phyloP scores from a whole-genome alignment of 2,888 invertebrate species.

The Anaspis maculata region DNA sequence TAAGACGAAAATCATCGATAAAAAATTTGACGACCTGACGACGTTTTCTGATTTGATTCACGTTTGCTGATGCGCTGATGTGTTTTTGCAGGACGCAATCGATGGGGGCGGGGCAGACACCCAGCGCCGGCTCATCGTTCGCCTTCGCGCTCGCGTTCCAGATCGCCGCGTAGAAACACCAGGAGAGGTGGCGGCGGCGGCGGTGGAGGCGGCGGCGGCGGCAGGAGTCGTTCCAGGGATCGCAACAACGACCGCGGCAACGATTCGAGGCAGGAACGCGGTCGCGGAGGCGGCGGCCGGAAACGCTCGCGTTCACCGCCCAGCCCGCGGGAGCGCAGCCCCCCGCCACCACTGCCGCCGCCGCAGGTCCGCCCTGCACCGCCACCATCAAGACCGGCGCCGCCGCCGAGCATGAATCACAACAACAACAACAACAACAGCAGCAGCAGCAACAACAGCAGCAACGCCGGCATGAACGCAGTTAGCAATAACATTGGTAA shows the following conservation, averaged over 20 bases:
- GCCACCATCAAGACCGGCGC: background rate
- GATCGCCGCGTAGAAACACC: slow-evolving; percentile 31
- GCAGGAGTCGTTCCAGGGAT: slow-evolving; percentile 23
- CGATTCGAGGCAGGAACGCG: no score
- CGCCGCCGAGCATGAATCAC: no score
- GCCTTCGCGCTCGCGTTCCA: slow-evolving; percentile 31
- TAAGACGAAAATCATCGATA: no score
- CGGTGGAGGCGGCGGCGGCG: slow-evolving; percentile 25
- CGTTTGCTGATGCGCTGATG: no score
- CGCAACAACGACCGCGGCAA: slow-evolving; percentile 25
- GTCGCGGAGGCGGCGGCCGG: slow-evolving; percentile 24
- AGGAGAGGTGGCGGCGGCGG: slow-evolving; percentile 25
- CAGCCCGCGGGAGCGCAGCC: slow-evolving; percentile 17
- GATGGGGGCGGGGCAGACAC: slow-evolving; percentile 39
- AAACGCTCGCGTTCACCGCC: slow-evolving; percentile 25
- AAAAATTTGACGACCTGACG: no score
- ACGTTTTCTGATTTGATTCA: no score
- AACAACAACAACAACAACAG: no score
- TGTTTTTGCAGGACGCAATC: slow-evolving; percentile 33
- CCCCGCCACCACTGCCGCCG: slow-evolving; percentile 5
- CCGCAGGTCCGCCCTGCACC: slow-evolving; percentile 8
- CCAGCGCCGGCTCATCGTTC: slow-evolving; percentile 32
- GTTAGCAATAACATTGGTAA: no score
- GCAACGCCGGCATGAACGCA: no score
- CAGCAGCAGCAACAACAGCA: no score